These are phyloP conservation scores for Urophycis tenuis DNA, from an alignment of 2,797 vertebrate genomes.

Conservation along the genomic window DNA sequence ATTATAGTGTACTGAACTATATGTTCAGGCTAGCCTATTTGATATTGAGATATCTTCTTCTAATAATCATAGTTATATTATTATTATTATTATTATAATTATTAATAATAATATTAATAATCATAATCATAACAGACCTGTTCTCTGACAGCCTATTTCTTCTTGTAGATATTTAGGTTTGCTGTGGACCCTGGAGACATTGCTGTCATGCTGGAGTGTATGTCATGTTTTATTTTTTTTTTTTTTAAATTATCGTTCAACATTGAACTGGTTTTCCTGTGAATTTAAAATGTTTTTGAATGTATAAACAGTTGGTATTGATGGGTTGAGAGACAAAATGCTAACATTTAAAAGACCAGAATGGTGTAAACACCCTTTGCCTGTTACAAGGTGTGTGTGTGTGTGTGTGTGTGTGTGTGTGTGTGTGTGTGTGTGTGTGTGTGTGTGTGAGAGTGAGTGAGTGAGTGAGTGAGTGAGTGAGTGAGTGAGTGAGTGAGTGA, in stretches of 20 bases:
- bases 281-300: not conserved
- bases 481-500: not conserved
- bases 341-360: too few relatives aligned
- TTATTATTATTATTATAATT: too few relatives aligned
- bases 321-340: not conserved
- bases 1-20: not conserved
- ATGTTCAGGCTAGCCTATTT: not conserved
- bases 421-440: too few relatives aligned
- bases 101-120: too few relatives aligned
- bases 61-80: too few relatives aligned
- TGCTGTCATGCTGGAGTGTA: slow-evolving; percentile 72
- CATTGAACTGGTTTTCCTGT: not conserved
- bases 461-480: not conserved
- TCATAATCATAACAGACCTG: too few relatives aligned
- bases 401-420: not conserved
- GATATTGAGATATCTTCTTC: not conserved
- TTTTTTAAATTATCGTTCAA: not conserved
- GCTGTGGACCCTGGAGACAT: slow-evolving; percentile 72
- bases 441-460: not conserved
- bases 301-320: not conserved
- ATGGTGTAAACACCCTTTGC: not conserved
- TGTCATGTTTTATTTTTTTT: slow-evolving; percentile 33
- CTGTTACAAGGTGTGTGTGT: slow-evolving; percentile 1
- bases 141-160: slow-evolving; percentile 15
- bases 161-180: slow-evolving; percentile 68